These are phyloP conservation scores for Rhagologus leucostigma DNA, from an alignment of 2,113 vertebrate species.

Conservation along the genomic window DNA sequence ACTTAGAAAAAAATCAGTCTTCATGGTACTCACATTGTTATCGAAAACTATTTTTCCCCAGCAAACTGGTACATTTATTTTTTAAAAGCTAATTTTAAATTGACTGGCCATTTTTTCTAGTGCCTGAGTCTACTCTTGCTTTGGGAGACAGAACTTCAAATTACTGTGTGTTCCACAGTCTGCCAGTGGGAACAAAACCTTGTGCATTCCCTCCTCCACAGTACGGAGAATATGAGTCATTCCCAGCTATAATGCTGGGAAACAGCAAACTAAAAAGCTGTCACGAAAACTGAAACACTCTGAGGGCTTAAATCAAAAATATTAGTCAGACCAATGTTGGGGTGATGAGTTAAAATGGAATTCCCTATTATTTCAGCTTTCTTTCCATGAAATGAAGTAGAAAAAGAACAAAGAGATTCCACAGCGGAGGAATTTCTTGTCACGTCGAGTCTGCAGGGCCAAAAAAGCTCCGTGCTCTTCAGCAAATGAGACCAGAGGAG, in stretches of 20 bases:
- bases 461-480: background rate
- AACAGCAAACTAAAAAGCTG: slow-evolving; percentile 15
- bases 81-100: slow-evolving; percentile 19
- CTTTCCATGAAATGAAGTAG: background rate
- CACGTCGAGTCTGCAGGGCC: background rate
- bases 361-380: background rate
- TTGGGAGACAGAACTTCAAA: background rate
- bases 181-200: background rate
- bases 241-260: background rate
- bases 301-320: slow-evolving; percentile 10
- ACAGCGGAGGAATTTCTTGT: background rate
- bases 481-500: background rate
- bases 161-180: background rate
- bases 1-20: background rate
- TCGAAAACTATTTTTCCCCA: background rate
- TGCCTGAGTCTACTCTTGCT: background rate
- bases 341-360: background rate
- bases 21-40: background rate
- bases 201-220: background rate
- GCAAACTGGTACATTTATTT: background rate
- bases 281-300: background rate
- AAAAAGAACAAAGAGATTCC: background rate
- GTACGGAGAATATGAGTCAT: background rate
- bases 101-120: background rate
- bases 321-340: background rate